phyloP scores from a whole-genome alignment of 2,113 vertebrate genomes.

The Penelope pileata region DNA sequence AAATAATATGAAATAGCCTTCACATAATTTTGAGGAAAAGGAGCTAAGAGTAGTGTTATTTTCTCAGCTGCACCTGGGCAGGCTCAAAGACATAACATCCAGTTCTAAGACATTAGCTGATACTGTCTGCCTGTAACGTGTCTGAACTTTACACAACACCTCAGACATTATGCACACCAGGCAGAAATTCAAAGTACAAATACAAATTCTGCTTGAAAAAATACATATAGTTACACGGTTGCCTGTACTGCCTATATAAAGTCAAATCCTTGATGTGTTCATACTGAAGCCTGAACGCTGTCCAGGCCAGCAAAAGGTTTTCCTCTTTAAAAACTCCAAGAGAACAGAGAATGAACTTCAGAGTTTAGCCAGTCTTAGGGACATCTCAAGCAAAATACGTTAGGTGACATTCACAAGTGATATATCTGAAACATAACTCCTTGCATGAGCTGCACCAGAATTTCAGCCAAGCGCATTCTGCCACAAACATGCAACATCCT shows the following conservation, averaged over 20 bases:
- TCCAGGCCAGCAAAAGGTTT: accelerated
- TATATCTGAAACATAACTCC: neutral
- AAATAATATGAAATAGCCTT: neutral
- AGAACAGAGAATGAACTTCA: neutral
- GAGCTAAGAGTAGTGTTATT: neutral
- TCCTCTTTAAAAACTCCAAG: neutral
- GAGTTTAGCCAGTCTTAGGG: neutral
- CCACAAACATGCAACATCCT: accelerated
- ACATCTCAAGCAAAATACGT: neutral
- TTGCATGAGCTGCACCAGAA: neutral
- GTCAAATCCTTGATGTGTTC: neutral
- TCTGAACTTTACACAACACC: neutral
- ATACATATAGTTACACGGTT: neutral
- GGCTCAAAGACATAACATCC: neutral
- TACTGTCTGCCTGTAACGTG: neutral
- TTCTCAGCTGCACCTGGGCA: neutral
- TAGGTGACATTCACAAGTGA: neutral
- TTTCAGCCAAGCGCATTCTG: neutral
- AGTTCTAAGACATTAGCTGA: neutral
- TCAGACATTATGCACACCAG: neutral
- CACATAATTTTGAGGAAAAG: neutral
- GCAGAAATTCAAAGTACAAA: neutral
- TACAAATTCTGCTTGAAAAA: neutral
- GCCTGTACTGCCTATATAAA: neutral
- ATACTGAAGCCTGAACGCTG: neutral